Percentiles rank a stretch among this genome's conserved stretches.
Evolutionary conservation across 2,888 invertebrate genomes (phyloP).

Genomic region (Lasius fuliginosus): DNA sequence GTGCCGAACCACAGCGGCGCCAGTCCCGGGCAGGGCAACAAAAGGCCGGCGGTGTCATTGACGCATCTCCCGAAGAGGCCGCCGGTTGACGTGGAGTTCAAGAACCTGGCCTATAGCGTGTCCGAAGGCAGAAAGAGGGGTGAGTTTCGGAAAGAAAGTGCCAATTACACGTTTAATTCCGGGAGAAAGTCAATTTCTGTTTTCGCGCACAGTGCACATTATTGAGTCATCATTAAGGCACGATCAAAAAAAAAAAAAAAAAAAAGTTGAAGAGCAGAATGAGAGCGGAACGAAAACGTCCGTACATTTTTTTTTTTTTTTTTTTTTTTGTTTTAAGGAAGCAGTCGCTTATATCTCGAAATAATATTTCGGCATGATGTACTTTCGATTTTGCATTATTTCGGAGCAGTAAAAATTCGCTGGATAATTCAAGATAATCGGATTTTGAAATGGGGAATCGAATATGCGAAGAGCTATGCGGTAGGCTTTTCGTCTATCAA

Average conservation of each 20-base stretch:
- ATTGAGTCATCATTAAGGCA: not conserved
- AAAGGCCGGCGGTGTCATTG: constrained; percentile 92
- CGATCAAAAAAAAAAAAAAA: not conserved
- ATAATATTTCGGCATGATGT: not conserved
- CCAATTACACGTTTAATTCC: not conserved
- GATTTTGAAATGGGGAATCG: constrained; percentile 4
- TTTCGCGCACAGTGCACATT: not conserved
- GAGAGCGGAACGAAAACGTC: no score
- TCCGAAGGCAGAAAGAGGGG: constrained; percentile 93
- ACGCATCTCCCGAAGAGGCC: constrained; percentile 95
- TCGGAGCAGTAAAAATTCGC: not conserved
- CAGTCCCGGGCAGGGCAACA: constrained; percentile 88
- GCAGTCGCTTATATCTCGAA: not conserved
- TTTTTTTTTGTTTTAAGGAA: not conserved
- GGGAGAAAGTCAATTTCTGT: constrained; percentile 11
- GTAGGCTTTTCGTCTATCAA: constrained; percentile 56
- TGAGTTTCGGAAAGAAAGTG: constrained; percentile 67
- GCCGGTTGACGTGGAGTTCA: constrained; percentile 96
- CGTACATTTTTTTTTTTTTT: not conserved
- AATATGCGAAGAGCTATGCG: not conserved
- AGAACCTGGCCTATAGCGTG: constrained; percentile 95
- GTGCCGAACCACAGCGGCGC: constrained; percentile 91
- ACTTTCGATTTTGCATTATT: not conserved
- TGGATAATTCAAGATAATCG: constrained; percentile 19
- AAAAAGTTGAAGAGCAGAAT: not conserved